Evolutionary conservation across 2,888 invertebrate genomes (phyloP), one percentile per base, ranked within the genome.

Genomic region (Eilema caniola): DNA sequence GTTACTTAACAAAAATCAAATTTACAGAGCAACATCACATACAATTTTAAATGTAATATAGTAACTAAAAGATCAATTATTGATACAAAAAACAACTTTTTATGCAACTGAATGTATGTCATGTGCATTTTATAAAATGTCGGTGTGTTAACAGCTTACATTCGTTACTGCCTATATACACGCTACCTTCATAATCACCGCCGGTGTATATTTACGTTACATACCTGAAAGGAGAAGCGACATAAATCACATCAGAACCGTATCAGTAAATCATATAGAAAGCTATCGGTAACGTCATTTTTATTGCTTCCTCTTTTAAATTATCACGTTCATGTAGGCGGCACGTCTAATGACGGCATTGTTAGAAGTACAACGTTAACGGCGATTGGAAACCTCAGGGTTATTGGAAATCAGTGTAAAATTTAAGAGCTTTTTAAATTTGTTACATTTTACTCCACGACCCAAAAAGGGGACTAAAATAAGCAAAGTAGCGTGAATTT

Each of bases 401-500:
- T n/a, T n/a, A 59, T 24, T 61, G 61, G 56, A 62, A 25, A 71
- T 70, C 28, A 66, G 41, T 11, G 20, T n/a, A 14, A 62, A 47
- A 64, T 73, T 67, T 67, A 69, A 68, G 60, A 24, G 60, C 47
- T 66, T 60, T 66, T 68, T 33, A 69, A 71, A 67, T 75, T 41
- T 47, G 59, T 69, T 71, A 62, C 69, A 70, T 60, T 80, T 80
- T 70, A 71, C 61, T 82, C 75, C 76, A 80, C 73, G 80, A 80
- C 80, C 76, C 76, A 84, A 88, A 85, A 88, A 80, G 81, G 85
- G 83, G 84, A 67, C 85, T 89, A 88, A 90, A 91, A 89, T 87
- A 86, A 85, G 88, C 86, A 86, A 83, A 84, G 81, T 81, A 83
- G 80, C 83, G 85, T 83, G 83, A 87, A 86, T 89, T 90, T 90